Base-by-base conservation (phyloP, 1,140 invertebrate genomes). In the Sycobia sp. region DNA sequence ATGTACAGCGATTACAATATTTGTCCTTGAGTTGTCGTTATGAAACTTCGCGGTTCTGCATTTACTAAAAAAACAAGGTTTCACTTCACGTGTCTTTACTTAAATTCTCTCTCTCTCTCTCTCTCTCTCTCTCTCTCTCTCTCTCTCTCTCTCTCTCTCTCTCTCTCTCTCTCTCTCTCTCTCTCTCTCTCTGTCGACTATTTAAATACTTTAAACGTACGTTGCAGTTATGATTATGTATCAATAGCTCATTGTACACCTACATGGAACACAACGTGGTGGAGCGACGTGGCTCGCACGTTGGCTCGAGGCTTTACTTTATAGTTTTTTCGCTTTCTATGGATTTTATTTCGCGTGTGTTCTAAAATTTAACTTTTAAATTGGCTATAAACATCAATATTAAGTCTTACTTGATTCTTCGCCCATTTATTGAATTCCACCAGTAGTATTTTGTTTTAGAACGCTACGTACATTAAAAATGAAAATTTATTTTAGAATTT, bases 241-340 rank as follows among this genome's bases (percentile, higher is more conserved):
- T 77, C 67, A 67, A 74, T 70, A 70, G 68, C 73, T 69, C 68
- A 69, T 72, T 71, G 73, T 75, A 73, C 71, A 73, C 59, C 74
- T 78, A 79, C 71, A 50, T 67, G 70, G 75, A 78, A 78, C 75
- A 76, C 77, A 77, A 79, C 76, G 75, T 73, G 78, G 74, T 74
- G 55, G 73, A 77, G 75, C 76, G 72, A 73, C 74, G 70, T 67
- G 73, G 75, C 74, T 76, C 75, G 73, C 72, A 76, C 73, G 75
- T 76, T 76, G 76, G 71, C 76, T 75, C 76, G 69, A 62, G 34
- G 27, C 61, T 68, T 65, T 39, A 22, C 10, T 44, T 54, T 46
- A 44, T 57, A 55, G 39, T 22, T 60, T 18, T 59, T 70, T 69
- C 69, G 69, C 70, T 74, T 73, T 71, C 70, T 71, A 70, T 72